Evolutionary conservation across 2,797 vertebrate species (phyloP).

Genomic region (Pipistrellus pygmaeus): DNA sequence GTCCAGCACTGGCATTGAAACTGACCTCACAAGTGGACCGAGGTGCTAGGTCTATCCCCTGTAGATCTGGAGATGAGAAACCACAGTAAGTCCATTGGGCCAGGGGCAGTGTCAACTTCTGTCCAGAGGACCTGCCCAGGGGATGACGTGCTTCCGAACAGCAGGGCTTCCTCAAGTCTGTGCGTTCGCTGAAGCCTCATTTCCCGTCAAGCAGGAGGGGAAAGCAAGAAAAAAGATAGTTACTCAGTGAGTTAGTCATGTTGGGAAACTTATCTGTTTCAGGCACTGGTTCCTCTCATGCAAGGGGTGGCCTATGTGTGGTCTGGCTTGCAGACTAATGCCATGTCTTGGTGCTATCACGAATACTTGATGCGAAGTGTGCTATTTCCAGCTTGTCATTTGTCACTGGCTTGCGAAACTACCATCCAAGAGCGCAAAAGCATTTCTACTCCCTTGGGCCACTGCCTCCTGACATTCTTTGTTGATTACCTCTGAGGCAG

Average conservation of each 20-base stretch:
- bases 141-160: neutral
- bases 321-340: neutral
- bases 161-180: neutral
- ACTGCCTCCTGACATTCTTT: conserved; percentile 69
- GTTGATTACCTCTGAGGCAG: conserved; percentile 60
- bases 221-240: neutral
- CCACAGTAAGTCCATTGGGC: neutral
- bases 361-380: neutral
- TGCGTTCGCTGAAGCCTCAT: conserved; percentile 1
- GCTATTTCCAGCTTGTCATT: conserved; percentile 61
- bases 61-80: neutral
- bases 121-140: neutral
- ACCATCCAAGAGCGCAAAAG: conserved; percentile 1
- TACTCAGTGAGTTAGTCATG: conserved; percentile 63
- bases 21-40: neutral
- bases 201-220: conserved; percentile 45
- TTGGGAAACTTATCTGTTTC: conserved; percentile 50
- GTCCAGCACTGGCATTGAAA: neutral
- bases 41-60: neutral
- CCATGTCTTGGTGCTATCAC: conserved; percentile 21
- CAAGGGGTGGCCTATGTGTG: neutral
- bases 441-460: conserved; percentile 32
- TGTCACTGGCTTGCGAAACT: conserved; percentile 60
- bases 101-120: neutral
- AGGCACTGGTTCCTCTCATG: conserved; percentile 45